Evolutionary conservation across 1,140 invertebrate genomes (phyloP), one percentile per base, ranked within the genome.

Genomic region (Drosophila paulistorum): DNA sequence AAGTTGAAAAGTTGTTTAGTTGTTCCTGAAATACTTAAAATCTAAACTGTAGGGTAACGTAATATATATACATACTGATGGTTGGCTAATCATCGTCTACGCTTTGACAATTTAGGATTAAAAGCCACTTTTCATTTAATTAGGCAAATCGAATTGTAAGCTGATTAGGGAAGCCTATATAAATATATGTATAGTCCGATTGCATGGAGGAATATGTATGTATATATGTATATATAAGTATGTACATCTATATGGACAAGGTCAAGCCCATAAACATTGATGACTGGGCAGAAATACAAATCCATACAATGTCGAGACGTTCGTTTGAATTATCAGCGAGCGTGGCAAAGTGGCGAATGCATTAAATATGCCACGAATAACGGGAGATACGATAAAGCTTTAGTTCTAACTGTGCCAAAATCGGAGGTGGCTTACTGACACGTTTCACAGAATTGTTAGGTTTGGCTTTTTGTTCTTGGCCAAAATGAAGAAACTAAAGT

Each of bases 251-350:
- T 48, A 71, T 39, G 37, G 67, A 62, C 82, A 86, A 86, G 82
- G 82, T 86, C 82, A 86, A 86, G 76, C 83, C 69, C 83, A 83
- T 86, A 86, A 86, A 86, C 82, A 86, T 87, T 86, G 82, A 87
- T 86, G 82, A 86, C 83, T 86, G 72, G 75, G 74, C 83, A 86
- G 68, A 82, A 86, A 45, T 11, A 4, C 37, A 11, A 13, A 13
- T 11, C 13, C 37, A 30, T 51, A 54, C 17, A 63, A 72, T 86
- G 74, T 76, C 63, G 61, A 64, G 55, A 70, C 45, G 20, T 48
- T 35, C 60, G n/a, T 42, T 45, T 45, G 59, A 74, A 37, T 72
- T 72, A 76, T 77, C 74, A 69, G 74, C 61, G 30, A 30, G 6
- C 59, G 48, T 33, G n/a, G 14, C 13, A 9, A 3, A 30, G 14